Conservation (phyloP, 2,888 invertebrate species). For the Melanotus villosus region DNA sequence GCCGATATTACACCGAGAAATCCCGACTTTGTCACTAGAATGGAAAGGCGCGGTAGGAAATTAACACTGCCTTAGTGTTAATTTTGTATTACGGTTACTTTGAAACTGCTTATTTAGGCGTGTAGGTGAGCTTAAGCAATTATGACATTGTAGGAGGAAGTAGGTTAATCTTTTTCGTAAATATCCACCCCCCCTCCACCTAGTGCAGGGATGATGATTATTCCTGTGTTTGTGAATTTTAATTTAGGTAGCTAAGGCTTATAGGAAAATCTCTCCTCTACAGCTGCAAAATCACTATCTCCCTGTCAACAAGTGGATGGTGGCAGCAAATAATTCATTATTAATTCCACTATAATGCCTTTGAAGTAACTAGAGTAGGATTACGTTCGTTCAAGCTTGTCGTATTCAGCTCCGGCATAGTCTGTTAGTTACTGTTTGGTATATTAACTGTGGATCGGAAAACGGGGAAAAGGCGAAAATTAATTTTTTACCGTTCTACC, state of each 20-base stretch:
- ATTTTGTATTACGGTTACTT: constrained; percentile 42
- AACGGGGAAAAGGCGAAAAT: not conserved
- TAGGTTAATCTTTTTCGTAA: constrained; percentile 32
- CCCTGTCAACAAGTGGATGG: constrained; percentile 54
- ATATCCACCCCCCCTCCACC: too few species aligned
- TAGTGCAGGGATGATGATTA: constrained; percentile 14
- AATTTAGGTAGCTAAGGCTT: constrained; percentile 35
- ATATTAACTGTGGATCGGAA: not conserved
- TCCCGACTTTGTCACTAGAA: constrained; percentile 34
- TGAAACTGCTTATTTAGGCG: constrained; percentile 45
- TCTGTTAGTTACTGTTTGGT: constrained; percentile 17
- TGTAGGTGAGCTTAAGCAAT: constrained; percentile 37
- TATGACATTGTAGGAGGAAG: constrained; percentile 31
- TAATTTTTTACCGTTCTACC: not conserved
- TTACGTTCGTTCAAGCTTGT: constrained; percentile 43
- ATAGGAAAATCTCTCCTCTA: constrained; percentile 29
- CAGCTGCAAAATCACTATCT: constrained; percentile 36
- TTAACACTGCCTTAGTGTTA: constrained; percentile 41
- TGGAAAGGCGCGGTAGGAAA: constrained; percentile 38
- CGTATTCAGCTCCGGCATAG: constrained; percentile 33
- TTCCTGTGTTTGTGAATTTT: constrained; percentile 43
- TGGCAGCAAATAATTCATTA: constrained; percentile 56
- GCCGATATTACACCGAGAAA: constrained; percentile 49
- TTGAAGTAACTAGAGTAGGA: constrained; percentile 48
- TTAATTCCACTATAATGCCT: constrained; percentile 53